phyloP scores from a whole-genome alignment of 2,113 vertebrate genomes.

The Vireo altiloquus region DNA sequence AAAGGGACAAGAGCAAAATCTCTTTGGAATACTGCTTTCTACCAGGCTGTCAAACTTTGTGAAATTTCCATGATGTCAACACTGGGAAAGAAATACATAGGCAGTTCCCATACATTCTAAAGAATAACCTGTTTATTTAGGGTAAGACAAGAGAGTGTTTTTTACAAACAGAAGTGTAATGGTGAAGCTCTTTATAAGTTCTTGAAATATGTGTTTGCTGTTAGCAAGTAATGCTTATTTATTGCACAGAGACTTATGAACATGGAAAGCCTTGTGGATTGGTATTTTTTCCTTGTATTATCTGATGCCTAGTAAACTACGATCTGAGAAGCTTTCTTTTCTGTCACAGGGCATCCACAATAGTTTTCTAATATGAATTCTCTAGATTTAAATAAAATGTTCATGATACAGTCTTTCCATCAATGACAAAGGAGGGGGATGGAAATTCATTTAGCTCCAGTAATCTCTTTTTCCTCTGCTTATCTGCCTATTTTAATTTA shows the following conservation, averaged over 20 bases:
- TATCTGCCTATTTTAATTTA: not conserved
- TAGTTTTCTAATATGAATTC: not conserved
- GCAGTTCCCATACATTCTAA: conserved; percentile 52
- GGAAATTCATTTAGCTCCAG: not conserved
- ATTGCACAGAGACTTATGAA: not conserved
- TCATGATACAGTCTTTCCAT: not conserved
- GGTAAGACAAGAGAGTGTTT: not conserved
- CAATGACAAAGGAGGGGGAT: not conserved
- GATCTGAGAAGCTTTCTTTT: not conserved
- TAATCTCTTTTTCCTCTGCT: not conserved
- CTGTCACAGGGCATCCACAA: not conserved
- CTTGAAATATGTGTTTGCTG: not conserved
- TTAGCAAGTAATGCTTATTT: not conserved
- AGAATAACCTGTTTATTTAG: not conserved
- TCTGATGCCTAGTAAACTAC: not conserved
- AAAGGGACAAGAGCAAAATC: not conserved
- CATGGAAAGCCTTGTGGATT: not conserved
- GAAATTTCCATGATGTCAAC: conserved; percentile 26
- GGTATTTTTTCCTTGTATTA: not conserved
- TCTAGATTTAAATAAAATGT: not conserved
- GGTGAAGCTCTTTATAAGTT: not conserved
- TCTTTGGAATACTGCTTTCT: conserved; percentile 27
- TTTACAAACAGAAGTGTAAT: not conserved
- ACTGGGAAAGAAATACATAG: conserved; percentile 39
- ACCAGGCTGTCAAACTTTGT: not conserved